These are phyloP conservation scores for Seriola rivoliana DNA, from an alignment of 2,113 vertebrate species.

Conservation along the genomic window DNA sequence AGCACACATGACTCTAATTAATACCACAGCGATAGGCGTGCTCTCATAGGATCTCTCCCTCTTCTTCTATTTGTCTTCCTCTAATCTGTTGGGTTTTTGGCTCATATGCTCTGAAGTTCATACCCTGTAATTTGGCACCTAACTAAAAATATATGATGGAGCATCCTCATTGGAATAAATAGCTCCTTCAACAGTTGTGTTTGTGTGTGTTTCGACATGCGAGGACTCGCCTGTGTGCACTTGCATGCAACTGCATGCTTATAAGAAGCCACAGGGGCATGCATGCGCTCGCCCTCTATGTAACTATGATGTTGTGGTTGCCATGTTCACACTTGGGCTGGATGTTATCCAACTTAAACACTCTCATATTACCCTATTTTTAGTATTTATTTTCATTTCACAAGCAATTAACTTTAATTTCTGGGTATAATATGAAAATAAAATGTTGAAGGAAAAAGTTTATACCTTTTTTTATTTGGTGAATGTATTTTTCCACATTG, in stretches of 20 bases:
- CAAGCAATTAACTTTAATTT: conserved; percentile 53
- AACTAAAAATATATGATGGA: conserved; percentile 8
- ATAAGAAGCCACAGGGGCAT: not conserved
- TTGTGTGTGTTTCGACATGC: conserved; percentile 9
- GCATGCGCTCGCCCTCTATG: conserved; percentile 13
- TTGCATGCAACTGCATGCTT: conserved; percentile 16
- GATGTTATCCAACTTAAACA: conserved; percentile 41
- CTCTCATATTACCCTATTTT: conserved; percentile 31
- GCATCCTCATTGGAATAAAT: conserved; percentile 4
- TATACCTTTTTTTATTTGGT: conserved; percentile 4
- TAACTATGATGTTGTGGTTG: conserved; percentile 41
- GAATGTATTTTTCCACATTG: conserved; percentile 39
- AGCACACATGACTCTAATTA: not conserved
- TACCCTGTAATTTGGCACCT: conserved; percentile 9
- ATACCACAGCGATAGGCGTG: not conserved
- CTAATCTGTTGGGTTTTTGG: not conserved
- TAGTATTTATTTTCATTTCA: conserved; percentile 41
- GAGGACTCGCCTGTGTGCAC: not conserved
- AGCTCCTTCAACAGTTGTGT: not conserved
- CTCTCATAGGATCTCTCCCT: not conserved
- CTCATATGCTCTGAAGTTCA: not conserved
- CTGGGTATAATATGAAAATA: conserved; percentile 4
- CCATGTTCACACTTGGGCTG: conserved; percentile 15
- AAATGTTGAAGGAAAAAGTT: conserved; percentile 13
- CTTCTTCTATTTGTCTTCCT: not conserved